Evolutionary conservation across 2,888 invertebrate species (phyloP).

Genomic region (Camponotus fellah): DNA sequence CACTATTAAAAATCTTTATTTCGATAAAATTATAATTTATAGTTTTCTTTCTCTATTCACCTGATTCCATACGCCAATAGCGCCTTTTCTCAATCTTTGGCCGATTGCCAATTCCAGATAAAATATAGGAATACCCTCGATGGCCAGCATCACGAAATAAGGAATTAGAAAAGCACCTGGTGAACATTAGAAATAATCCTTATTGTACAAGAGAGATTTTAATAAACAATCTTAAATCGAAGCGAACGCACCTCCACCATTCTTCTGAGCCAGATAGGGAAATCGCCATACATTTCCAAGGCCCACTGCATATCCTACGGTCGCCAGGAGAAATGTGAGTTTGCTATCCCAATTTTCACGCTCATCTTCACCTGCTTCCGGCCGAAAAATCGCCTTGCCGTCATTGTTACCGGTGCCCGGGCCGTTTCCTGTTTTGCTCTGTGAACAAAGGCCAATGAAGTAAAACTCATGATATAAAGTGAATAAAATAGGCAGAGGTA

Average conservation of each 20-base stretch:
- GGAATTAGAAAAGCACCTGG: conserved; percentile 97
- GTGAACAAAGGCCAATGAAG: neutral
- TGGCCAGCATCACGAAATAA: conserved; percentile 97
- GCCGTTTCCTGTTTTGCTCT: conserved; percentile 76
- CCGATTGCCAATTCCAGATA: conserved; percentile 98
- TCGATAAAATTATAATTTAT: neutral
- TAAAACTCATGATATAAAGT: neutral
- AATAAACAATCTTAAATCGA: neutral
- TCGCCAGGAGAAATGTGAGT: conserved; percentile 95
- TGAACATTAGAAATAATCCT: neutral
- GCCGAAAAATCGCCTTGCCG: conserved; percentile 89
- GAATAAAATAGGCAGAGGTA: conserved; percentile 63
- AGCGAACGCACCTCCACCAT: conserved; percentile 92
- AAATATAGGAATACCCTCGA: conserved; percentile 98
- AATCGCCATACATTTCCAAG: conserved; percentile 98
- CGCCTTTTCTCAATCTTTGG: conserved; percentile 96
- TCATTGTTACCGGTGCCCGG: conserved; percentile 87
- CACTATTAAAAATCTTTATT: neutral
- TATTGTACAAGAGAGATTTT: neutral
- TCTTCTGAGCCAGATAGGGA: conserved; percentile 97
- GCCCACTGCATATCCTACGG: conserved; percentile 98
- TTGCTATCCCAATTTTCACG: conserved; percentile 98
- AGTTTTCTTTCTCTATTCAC: conserved; percentile 64
- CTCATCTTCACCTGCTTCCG: conserved; percentile 91
- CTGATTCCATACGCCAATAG: conserved; percentile 98